Percentiles rank a stretch among this genome's conserved stretches.
phyloP scores from a whole-genome alignment of 2,113 vertebrate genomes.

The Sorex fumeus region DNA sequence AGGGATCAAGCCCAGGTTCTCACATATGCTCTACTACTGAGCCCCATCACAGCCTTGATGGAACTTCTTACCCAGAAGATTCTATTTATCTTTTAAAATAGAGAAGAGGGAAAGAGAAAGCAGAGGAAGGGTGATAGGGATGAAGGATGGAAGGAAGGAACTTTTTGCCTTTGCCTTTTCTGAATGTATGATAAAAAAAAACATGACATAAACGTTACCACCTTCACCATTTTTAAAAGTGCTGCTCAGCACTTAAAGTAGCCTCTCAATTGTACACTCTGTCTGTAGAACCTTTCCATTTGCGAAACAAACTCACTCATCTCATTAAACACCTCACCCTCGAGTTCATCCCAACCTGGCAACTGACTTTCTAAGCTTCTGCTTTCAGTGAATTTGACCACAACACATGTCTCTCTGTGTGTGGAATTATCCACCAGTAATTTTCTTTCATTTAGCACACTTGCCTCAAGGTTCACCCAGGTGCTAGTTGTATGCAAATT shows the following conservation, averaged over 20 bases:
- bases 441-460: conserved; percentile 16
- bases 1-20: too few species aligned
- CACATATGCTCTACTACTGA: too few species aligned
- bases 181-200: background rate
- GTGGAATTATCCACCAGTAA: background rate
- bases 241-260: background rate
- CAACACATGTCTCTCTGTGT: background rate
- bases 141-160: too few species aligned
- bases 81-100: background rate
- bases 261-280: background rate
- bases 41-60: background rate
- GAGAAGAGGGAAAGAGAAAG: background rate
- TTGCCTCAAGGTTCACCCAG: background rate
- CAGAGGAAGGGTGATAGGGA: background rate
- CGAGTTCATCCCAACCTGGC: background rate
- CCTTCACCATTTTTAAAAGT: background rate
- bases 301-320: background rate
- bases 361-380: background rate
- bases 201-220: background rate
- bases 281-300: conserved; percentile 3
- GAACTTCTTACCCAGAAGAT: background rate
- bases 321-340: background rate
- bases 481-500: background rate
- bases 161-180: background rate
- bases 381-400: background rate